Base-by-base conservation (phyloP, 2,888 invertebrate species). In the Laspeyria flexula region DNA sequence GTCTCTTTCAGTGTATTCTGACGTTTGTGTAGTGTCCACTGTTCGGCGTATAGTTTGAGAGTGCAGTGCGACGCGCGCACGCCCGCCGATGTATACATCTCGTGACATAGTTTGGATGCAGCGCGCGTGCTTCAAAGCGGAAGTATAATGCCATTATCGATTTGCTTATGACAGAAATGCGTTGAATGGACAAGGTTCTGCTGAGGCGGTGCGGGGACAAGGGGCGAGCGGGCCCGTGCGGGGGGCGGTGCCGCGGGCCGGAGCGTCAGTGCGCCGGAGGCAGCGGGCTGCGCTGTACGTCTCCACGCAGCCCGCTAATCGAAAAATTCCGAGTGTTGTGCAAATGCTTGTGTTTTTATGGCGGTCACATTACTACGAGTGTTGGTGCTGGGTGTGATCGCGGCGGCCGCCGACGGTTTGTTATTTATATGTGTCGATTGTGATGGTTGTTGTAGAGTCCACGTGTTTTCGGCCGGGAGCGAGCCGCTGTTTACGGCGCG, bases 341-440 rank as follows among this genome's bases (percentile, higher is more conserved):
- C 95, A 94, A 94, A 95, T 95, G 95, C 94, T 93, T 93, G 93
- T 93, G 93, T 93, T 94, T 95, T 94, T 95, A 95, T 96, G 95
- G 96, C 96, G 95, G 94, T 95, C 94, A 94, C 94, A 94, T 94
- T 95, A 93, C 93, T 95, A 93, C 94, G 94, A 93, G 93, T 95
- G 94, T 91, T 93, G 87, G 85, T 89, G 87, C 80, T 91, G 89
- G 91, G 86, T 82, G 91, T 85, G 84, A 84, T 86, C 76, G 86
- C 88, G 86, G 90, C 88, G 81, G 89, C 89, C 71, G 88, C 88
- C 77, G 86, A 85, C 81, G 91, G 91, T 90, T 79, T 73, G 88
- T 88, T 75, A 69, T 69, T 75, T 75, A 63, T 55, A 29, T 65
- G 75, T 73, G 70, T 70, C 58, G 41, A 60, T 77, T 72, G 69